These are phyloP conservation scores for Speoplatyrhinus poulsoni DNA, from an alignment of 2,113 vertebrate species.

Conservation along the genomic window DNA sequence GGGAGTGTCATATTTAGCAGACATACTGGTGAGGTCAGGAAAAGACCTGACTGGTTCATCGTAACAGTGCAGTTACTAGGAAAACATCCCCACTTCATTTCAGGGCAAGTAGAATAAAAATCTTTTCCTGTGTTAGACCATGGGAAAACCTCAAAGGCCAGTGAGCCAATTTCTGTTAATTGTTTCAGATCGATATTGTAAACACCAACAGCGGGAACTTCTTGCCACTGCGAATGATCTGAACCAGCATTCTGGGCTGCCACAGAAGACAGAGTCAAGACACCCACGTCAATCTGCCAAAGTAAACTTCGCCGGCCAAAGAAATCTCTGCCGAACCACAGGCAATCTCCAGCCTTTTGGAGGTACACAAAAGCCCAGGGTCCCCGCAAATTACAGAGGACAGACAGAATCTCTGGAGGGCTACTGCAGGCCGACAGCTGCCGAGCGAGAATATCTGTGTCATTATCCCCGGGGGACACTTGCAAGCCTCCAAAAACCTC, in stretches of 20 bases:
- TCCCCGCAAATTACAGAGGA: conserved; percentile 81
- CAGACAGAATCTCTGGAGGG: conserved; percentile 76
- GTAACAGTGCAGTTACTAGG: conserved; percentile 59
- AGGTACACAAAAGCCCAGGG: conserved; percentile 94
- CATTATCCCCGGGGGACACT: conserved; percentile 80
- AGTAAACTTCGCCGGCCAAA: conserved; percentile 93
- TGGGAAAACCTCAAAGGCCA: conserved; percentile 80
- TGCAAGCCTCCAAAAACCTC: conserved; percentile 87
- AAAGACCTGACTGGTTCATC: conserved; percentile 66
- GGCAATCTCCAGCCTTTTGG: conserved; percentile 76
- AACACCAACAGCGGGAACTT: conserved; percentile 88
- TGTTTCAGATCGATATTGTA: conserved; percentile 84
- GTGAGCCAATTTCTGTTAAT: conserved; percentile 37
- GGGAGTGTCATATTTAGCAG: conserved; percentile 79
- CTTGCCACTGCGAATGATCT: conserved; percentile 73
- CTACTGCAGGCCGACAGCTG: conserved; percentile 71
- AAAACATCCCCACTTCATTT: conserved; percentile 53
- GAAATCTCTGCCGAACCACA: conserved; percentile 97
- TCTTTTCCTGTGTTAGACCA: conserved; percentile 71
- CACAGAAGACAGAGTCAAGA: conserved; percentile 83
- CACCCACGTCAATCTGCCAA: conserved; percentile 76
- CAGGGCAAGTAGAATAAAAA: conserved; percentile 19
- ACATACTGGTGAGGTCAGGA: conserved; percentile 73
- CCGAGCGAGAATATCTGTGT: conserved; percentile 80
- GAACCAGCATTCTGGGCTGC: conserved; percentile 41